Percentiles rank a stretch among this genome's conserved stretches.
Evolutionary conservation across 2,888 invertebrate species (phyloP).

Genomic region (Prosapia bicincta): DNA sequence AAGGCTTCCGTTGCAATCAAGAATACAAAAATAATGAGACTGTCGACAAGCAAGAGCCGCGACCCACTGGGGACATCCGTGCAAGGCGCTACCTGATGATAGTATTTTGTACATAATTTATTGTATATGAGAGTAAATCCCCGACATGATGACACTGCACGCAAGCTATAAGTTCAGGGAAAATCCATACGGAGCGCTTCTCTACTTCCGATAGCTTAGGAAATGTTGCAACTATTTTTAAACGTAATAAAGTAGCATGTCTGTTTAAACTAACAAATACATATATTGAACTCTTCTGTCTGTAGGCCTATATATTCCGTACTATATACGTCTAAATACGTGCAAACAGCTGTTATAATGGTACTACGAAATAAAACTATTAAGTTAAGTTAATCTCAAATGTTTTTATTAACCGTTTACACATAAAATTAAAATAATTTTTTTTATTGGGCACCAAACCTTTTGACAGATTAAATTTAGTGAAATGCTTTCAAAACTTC

Average conservation of each 20-base stretch:
- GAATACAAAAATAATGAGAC: not conserved
- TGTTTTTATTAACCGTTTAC: no score
- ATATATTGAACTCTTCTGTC: no score
- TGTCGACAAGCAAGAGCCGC: not conserved
- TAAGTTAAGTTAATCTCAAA: no score
- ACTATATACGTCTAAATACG: no score
- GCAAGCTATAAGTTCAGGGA: slow-evolving; percentile 18
- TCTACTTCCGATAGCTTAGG: not conserved
- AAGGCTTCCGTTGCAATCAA: not conserved
- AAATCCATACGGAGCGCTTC: slow-evolving; percentile 14
- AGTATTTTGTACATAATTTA: slow-evolving; percentile 31
- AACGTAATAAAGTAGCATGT: not conserved
- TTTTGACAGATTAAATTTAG: no score
- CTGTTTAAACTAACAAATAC: no score
- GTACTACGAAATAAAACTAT: no score
- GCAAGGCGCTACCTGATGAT: slow-evolving; percentile 13
- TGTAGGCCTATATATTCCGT: no score
- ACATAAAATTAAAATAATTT: no score
- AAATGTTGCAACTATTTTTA: not conserved
- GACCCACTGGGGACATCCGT: slow-evolving; percentile 20
- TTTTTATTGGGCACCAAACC: no score
- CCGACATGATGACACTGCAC: slow-evolving; percentile 25
- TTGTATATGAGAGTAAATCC: slow-evolving; percentile 27
- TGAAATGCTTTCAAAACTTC: no score
- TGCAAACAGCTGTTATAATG: no score